Percentiles rank a stretch among this genome's conserved stretches.
Evolutionary conservation across 2,797 vertebrate genomes (phyloP).

Genomic region (Hypotaenidia okinawae): DNA sequence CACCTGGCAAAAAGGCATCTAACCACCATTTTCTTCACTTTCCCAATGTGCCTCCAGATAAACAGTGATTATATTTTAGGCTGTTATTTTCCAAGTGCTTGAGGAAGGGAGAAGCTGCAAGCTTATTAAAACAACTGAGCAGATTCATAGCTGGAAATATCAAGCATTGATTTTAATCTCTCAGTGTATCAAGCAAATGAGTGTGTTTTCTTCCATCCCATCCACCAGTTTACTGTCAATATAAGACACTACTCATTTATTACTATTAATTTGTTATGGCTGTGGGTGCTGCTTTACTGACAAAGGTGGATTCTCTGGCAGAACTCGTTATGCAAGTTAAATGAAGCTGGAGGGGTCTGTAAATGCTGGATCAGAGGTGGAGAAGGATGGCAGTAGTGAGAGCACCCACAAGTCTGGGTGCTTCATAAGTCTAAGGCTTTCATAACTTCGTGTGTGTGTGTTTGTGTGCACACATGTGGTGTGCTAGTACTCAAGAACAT

Average conservation of each 20-base stretch:
- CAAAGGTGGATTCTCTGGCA: slow-evolving; percentile 31
- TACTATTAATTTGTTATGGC: slow-evolving; percentile 21
- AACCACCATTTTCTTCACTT: neutral
- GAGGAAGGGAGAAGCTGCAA: neutral
- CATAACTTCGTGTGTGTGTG: neutral
- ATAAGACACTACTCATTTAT: slow-evolving; percentile 17
- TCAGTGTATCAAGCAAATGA: neutral
- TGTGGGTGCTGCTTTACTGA: neutral
- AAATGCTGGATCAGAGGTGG: neutral
- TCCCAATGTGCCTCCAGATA: neutral
- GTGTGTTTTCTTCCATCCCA: slow-evolving; percentile 27
- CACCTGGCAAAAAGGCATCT: neutral
- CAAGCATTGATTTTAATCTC: slow-evolving; percentile 20
- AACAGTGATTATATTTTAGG: neutral
- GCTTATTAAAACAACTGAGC: neutral
- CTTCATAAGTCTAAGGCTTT: neutral
- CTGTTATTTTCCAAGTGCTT: neutral
- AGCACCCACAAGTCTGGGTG: neutral
- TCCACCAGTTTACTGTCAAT: slow-evolving; percentile 24
- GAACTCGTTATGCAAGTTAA: slow-evolving; percentile 20
- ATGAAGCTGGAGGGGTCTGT: neutral
- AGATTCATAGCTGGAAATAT: neutral
- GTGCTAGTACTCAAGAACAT: neutral
- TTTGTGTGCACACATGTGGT: too few relatives aligned
- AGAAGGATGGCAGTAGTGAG: neutral